Evolutionary conservation across 1,140 invertebrate genomes (phyloP).

Genomic region (Cryptotermes secundus): DNA sequence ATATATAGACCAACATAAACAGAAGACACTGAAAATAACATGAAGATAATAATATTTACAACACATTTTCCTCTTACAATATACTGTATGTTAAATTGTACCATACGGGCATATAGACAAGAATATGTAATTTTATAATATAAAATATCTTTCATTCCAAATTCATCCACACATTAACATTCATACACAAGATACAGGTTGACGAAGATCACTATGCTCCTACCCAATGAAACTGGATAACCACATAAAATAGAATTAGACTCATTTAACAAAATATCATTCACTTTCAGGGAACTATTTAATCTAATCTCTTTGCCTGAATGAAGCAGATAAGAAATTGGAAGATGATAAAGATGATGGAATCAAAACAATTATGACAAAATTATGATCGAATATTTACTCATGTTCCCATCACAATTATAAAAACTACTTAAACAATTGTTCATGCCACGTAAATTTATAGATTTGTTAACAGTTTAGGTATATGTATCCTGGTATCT

Average conservation of each 20-base stretch:
- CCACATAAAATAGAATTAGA: neutral
- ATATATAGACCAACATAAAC: slow-evolving; percentile 8
- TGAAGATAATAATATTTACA: slow-evolving; percentile 17
- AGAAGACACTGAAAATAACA: neutral
- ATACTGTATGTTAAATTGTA: slow-evolving; percentile 10
- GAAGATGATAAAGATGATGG: neutral
- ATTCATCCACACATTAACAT: neutral
- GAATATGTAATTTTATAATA: slow-evolving; percentile 8
- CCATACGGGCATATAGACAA: slow-evolving; percentile 4
- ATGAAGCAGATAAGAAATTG: neutral
- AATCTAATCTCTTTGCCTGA: neutral
- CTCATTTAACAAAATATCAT: neutral
- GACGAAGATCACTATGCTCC: neutral
- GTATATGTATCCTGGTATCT: neutral
- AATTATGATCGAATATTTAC: slow-evolving; percentile 11
- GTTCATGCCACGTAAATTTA: neutral
- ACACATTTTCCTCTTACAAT: neutral
- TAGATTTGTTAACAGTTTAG: neutral
- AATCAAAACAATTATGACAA: slow-evolving; percentile 9
- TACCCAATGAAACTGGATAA: neutral
- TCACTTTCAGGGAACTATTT: neutral
- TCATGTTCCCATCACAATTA: neutral
- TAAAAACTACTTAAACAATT: neutral
- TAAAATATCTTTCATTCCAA: neutral
- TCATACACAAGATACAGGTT: neutral